Conservation (phyloP, 2,797 vertebrate species). For the Falco peregrinus region DNA sequence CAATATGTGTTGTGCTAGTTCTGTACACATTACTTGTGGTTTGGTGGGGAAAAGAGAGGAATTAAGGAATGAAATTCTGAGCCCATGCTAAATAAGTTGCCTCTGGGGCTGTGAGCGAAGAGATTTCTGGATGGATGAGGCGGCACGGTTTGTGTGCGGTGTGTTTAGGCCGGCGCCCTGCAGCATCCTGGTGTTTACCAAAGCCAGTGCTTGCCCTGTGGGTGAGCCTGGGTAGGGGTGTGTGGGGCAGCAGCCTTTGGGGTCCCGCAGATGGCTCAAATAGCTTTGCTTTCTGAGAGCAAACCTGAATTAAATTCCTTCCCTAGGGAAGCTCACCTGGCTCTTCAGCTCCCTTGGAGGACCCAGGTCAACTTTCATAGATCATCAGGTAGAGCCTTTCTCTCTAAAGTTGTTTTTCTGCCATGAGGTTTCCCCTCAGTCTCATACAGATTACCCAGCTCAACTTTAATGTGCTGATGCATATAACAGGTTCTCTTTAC, state of each 20-base stretch:
- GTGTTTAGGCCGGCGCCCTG: not conserved
- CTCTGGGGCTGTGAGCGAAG: not conserved
- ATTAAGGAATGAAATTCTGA: not conserved
- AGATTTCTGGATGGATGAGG: not conserved
- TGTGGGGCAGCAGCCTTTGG: not conserved
- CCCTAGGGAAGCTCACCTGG: not conserved
- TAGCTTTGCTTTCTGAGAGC: not conserved
- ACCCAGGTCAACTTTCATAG: not conserved
- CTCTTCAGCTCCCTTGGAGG: not conserved
- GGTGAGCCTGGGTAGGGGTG: not conserved
- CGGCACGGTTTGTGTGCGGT: accelerated
- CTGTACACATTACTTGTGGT: not conserved
- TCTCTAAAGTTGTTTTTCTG: not conserved
- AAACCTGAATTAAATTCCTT: not conserved
- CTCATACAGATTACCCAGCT: not conserved
- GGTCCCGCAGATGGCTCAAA: not conserved
- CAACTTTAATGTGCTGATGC: not conserved
- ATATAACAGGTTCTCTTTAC: not conserved
- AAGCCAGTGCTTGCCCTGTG: not conserved
- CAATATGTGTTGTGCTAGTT: not conserved
- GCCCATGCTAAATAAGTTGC: not conserved
- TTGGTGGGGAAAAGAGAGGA: not conserved
- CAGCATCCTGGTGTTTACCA: not conserved
- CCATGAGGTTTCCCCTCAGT: not conserved
- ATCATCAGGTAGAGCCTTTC: not conserved